A percentile compares a stretch with the other conserved stretches of the same genome.
These are phyloP conservation scores for Octomys mimax DNA, from an alignment of 2,797 vertebrate genomes.

Conservation along the genomic window DNA sequence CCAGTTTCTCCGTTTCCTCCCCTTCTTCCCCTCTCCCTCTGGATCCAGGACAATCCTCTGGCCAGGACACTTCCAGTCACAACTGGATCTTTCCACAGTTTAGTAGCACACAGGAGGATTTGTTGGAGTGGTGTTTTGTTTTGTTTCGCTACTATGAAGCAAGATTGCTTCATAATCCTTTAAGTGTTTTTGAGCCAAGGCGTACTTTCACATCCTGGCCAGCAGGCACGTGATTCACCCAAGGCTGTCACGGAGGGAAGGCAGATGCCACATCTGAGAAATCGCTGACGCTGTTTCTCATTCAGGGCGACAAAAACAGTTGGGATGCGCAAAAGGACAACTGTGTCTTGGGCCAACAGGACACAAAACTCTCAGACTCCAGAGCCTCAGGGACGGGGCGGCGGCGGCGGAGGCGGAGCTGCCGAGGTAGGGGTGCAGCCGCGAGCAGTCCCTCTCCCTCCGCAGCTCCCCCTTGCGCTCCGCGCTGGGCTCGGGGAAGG, in stretches of 20 bases:
- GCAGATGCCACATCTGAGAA: conserved; percentile 49
- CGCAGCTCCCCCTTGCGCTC: neutral
- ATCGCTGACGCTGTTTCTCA: conserved; percentile 42
- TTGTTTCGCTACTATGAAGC: conserved; percentile 80
- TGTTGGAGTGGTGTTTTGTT: conserved; percentile 65
- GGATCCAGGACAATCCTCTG: neutral
- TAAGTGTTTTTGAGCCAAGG: conserved; percentile 76
- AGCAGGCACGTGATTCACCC: conserved; percentile 72
- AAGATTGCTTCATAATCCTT: conserved; percentile 77
- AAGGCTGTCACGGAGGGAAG: conserved; percentile 62
- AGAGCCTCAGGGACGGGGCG: neutral
- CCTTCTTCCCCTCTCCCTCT: neutral
- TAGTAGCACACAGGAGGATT: conserved; percentile 68
- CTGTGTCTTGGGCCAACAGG: neutral
- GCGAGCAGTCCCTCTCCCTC: neutral
- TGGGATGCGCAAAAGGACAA: conserved; percentile 26
- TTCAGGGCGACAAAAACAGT: conserved; percentile 42
- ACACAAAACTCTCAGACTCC: conserved; percentile 5
- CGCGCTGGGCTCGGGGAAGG: neutral
- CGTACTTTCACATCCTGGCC: conserved; percentile 73
- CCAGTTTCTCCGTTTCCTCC: neutral
- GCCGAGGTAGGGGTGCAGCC: conserved; percentile 13
- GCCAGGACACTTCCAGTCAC: conserved; percentile 62
- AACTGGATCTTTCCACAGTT: conserved; percentile 71
- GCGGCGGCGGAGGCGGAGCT: neutral